Base-by-base conservation (phyloP, 2,797 vertebrate genomes). In the Hydrolagus colliei region DNA sequence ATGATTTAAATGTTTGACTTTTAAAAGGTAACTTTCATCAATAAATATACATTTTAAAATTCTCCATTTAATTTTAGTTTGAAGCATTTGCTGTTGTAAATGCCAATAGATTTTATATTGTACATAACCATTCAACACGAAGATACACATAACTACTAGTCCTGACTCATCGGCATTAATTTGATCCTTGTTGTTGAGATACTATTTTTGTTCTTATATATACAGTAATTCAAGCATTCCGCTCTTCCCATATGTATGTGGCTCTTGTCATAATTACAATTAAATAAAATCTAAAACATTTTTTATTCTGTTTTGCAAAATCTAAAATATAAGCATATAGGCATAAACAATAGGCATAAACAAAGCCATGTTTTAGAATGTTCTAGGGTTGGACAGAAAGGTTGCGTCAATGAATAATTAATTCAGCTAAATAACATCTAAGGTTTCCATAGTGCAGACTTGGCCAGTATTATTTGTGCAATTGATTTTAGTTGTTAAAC, bases 371-470 rank as follows among this genome's bases (percentile, higher is more conserved):
- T 32, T 84, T 35, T 71, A 84, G 32, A 71, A 68, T 82, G 63
- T 67, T 84, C 65, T 84, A 35, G 79, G 35, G 65, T 84, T 84
- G 41, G 79, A 68, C 32, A 20, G 65, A 84, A 71, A 71, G 32
- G 79, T 71, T 84, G 65, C 67, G 35, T 84, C 35, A 71, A 68
- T 84, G 32, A 84, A 84, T 84, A 71, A 84, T 84, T 84, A 52
- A 84, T 84, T 71, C 52, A 32, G 61, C 61, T 80, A 84, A 82
- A 18, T 35, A 41, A 41, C 79, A 84, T 67, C 79, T 84, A 68
- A 14, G 71, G 32, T 71, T 71, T 84, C 78, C 79, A 84, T 10
- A 12, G 14, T 35, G 14, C 65, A 84, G 16, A n/a, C 79, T 67
- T 16, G 32, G 65, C 71, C 65, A 84, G 62, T 67, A 84, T 52